Evolutionary conservation across 1,140 invertebrate genomes (phyloP), one percentile per base, ranked within the genome.

Genomic region (Ostrea denselamellosa): DNA sequence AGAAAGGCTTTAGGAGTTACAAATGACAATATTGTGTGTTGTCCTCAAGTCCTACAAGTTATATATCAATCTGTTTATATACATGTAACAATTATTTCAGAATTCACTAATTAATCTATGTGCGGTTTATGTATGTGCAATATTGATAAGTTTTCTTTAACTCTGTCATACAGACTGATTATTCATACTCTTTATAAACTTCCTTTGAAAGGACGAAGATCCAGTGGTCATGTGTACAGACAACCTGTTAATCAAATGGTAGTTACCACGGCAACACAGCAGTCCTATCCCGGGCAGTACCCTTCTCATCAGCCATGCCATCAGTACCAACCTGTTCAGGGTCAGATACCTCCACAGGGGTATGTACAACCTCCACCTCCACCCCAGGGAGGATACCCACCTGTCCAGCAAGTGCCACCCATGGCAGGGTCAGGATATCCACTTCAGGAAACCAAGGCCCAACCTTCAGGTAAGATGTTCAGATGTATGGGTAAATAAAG

Each of bases 221-320:
- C 68, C 25, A 25, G 22, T 34, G 68, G 68, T 34, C 68, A 77
- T 25, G 68, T 77, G 25, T 77, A 77, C 68, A 77, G 68, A 77
- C 68, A 77, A 34, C 68, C 68, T 14, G 68, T 9, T 5, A 77
- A 77, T 14, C 68, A 77, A 14, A 77, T 77, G 68, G 28, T 14
- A 1, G 28, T 77, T 25, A 77, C 68, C 68, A 77, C 68, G 0
- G 25, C 25, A 17, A 34, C 68, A 34, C 68, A 77, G 14, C 68
- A 77, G 14, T 10, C 68, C 8, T 77, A 77, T 25, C 68, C 25
- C 9, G 28, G 28, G 2, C 68, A 77, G 68, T 77, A 77, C 28
- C 25, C 25, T 71, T 22, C 65, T 12, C 68, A 9, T 25, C 68
- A 77, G 28, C 68, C 68, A 7, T 77, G 28, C 28, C 34, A 25